Conservation (phyloP, 64 coral and sea anemone species). For the Montipora capricornis region DNA sequence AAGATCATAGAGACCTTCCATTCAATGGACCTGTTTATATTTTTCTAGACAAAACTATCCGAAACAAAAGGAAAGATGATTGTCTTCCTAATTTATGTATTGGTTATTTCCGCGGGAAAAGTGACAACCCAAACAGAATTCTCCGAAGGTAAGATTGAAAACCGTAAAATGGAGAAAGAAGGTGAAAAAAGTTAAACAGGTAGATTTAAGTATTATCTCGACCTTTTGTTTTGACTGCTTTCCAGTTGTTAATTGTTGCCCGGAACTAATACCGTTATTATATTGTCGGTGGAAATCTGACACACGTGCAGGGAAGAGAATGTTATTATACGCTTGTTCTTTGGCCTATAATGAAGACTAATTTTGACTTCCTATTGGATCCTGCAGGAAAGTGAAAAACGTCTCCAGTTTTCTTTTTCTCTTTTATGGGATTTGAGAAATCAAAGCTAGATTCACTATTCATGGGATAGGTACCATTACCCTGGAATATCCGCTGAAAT, state of each 20-base stretch:
- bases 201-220: neutral
- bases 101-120: neutral
- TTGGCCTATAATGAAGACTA: too few species aligned
- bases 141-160: neutral
- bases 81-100: neutral
- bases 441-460: too few species aligned
- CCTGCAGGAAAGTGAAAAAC: too few species aligned
- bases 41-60: slow-evolving; percentile 15
- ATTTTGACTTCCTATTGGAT: too few species aligned
- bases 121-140: neutral
- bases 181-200: neutral
- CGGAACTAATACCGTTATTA: neutral
- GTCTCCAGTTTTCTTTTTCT: too few species aligned
- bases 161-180: neutral
- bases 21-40: neutral
- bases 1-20: neutral
- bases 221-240: neutral
- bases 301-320: neutral
- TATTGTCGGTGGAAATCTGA: neutral
- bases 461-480: too few species aligned
- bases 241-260: neutral
- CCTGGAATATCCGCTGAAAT: too few species aligned
- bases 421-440: too few species aligned
- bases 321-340: too few species aligned
- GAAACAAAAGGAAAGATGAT: neutral